Conservation (phyloP, 1,140 invertebrate genomes). For the Drosophila burlai region DNA sequence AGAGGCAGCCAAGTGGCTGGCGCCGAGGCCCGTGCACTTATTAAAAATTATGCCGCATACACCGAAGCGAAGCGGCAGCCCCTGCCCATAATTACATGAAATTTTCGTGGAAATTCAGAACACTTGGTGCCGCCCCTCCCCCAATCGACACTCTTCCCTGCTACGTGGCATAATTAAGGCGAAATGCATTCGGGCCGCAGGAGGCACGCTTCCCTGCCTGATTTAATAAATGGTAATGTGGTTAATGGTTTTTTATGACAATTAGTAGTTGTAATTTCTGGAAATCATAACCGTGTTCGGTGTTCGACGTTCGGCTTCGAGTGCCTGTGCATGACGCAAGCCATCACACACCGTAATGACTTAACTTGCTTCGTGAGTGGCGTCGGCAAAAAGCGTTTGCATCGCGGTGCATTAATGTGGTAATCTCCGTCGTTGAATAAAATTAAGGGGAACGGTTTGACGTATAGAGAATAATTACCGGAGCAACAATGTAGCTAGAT, state of each 20-base stretch:
- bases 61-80: conserved; percentile 17
- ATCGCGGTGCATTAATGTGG: conserved; percentile 4
- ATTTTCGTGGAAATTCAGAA: conserved; percentile 80
- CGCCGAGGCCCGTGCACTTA: conserved; percentile 45
- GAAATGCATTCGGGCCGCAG: conserved; percentile 44
- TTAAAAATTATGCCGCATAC: conserved; percentile 61
- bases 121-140: conserved; percentile 19
- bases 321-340: conserved; percentile 39
- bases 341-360: conserved; percentile 61
- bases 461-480: conserved; percentile 3
- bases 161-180: conserved; percentile 79
- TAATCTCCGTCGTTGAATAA: conserved; percentile 15
- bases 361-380: conserved; percentile 55
- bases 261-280: conserved; percentile 80
- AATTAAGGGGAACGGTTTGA: conserved; percentile 10
- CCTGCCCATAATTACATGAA: conserved; percentile 67
- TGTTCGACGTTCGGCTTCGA: conserved; percentile 7
- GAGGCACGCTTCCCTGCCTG: conserved; percentile 70
- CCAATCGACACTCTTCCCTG: conserved; percentile 39
- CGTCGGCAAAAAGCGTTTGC: conserved; percentile 21
- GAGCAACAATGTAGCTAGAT: conserved; percentile 28
- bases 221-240: conserved; percentile 78
- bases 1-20: conserved; percentile 54
- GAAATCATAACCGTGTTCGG: conserved; percentile 71
- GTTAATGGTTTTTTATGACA: conserved; percentile 74